Evolutionary conservation across 2,888 invertebrate genomes (phyloP), one percentile per base, ranked within the genome.

Genomic region (Dryobotodes eremita): DNA sequence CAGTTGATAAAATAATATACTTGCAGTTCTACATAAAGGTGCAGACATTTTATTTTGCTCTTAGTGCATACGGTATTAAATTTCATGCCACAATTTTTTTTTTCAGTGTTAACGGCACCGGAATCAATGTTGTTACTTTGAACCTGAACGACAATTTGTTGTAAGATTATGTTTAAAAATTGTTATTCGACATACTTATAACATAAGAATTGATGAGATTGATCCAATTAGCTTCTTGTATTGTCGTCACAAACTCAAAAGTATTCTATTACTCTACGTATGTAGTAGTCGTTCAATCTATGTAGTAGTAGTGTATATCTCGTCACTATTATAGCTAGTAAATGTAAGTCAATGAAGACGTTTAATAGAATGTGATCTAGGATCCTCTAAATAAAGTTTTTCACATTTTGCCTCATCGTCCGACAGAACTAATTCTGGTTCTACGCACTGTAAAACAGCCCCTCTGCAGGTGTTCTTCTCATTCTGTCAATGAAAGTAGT

Each of bases 401-500:
- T 6, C 4, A 46, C 6, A n/a, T 59, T 31, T 59, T 59, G 15
- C 48, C n/a, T 46, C 8, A 26, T 31, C 26, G 15, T 79, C 20
- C 26, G 15, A 42, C 0, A 77, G 15, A 46, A 61, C n/a, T 13
- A 15, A n/a, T 75, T 75, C 59, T 42, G 26, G 20, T 42, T 59
- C 13, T 20, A 36, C 6, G 15, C 46, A 36, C 23, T 31, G 15
- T 48, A 26, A 48, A 36, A 36, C 31, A 36, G 31, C 31, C 31
- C 31, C 31, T 36, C 23, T 26, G 42, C 65, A 68, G 70, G 64
- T 79, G 70, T 65, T 74, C 68, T 57, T 83, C 71, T 69, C 57
- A 76, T 83, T 71, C 46, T 65, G 53, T 70, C 46, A 77, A 62
- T 71, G 15, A 59, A 62, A 74, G 71, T 77, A 71, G 66, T 77